These are phyloP conservation scores for Adelphocoris suturalis DNA, from an alignment of 2,888 invertebrate genomes.

Conservation along the genomic window DNA sequence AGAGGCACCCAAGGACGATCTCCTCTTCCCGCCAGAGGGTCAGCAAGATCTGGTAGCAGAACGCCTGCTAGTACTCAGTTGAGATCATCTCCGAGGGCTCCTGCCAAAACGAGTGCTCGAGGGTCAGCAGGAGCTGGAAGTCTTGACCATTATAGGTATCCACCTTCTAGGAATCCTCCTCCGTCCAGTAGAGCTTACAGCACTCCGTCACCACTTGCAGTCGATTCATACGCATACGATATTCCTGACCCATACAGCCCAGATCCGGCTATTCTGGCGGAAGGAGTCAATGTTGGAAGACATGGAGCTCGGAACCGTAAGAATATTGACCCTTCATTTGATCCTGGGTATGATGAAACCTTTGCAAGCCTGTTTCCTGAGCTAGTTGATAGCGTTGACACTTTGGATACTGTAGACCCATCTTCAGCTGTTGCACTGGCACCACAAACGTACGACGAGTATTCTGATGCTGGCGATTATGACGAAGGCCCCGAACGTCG, in stretches of 20 bases:
- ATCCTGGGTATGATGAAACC: constrained; percentile 79
- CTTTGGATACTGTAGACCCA: background rate
- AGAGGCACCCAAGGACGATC: constrained; percentile 44
- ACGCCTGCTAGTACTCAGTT: constrained; percentile 26
- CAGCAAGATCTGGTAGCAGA: background rate
- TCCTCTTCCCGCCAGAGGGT: constrained; percentile 21
- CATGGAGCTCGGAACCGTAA: constrained; percentile 43
- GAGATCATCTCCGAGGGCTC: background rate
- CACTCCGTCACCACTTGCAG: constrained; percentile 68
- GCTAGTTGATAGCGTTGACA: constrained; percentile 73
- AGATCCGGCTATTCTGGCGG: constrained; percentile 78
- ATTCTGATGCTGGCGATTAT: constrained; percentile 46
- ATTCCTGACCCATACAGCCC: constrained; percentile 69
- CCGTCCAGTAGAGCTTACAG: constrained; percentile 60
- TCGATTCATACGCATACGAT: constrained; percentile 70
- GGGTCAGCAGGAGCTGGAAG: background rate
- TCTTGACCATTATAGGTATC: background rate
- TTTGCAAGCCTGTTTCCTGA: constrained; percentile 80
- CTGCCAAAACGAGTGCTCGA: background rate
- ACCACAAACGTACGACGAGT: constrained; percentile 52
- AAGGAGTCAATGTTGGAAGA: constrained; percentile 77
- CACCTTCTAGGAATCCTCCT: background rate
- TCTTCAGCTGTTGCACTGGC: constrained; percentile 47
- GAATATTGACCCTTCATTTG: constrained; percentile 54
- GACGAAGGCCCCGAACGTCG: constrained; percentile 56